Conservation (phyloP, 2,113 vertebrate species). For the Cacatua alba region DNA sequence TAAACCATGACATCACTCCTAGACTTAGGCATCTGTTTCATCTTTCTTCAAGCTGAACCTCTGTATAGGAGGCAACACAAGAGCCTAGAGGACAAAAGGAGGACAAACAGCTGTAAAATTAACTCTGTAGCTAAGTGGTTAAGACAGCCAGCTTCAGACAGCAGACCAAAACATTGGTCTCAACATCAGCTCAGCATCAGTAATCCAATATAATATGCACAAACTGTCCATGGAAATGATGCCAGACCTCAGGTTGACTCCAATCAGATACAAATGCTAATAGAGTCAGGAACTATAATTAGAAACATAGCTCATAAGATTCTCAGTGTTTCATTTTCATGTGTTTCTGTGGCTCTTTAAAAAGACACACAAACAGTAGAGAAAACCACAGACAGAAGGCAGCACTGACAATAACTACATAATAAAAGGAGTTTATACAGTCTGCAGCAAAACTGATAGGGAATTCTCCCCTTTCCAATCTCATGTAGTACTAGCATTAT, state of each 20-base stretch:
- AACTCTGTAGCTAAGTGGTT: background rate
- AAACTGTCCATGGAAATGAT: background rate
- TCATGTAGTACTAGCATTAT: background rate
- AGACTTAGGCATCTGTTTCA: background rate
- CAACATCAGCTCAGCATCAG: background rate
- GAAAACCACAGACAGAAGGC: background rate
- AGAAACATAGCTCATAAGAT: background rate
- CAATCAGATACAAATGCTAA: background rate
- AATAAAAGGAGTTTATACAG: background rate
- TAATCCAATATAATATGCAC: slow-evolving; percentile 3
- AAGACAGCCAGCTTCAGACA: background rate
- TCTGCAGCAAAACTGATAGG: background rate
- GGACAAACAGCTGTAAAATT: slow-evolving; percentile 7
- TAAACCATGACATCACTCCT: background rate
- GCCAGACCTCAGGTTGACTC: background rate
- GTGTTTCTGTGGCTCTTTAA: background rate
- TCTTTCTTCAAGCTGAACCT: background rate
- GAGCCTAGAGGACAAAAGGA: background rate
- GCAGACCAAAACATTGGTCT: background rate
- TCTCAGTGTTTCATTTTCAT: background rate
- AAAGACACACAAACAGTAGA: background rate
- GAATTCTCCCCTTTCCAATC: background rate
- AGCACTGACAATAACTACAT: background rate
- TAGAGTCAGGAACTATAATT: background rate
- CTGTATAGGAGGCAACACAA: background rate